These are phyloP conservation scores for cattle (Bos taurus) DNA, from an alignment of 2,113 vertebrate genomes.

Conservation along the genomic window DNA sequence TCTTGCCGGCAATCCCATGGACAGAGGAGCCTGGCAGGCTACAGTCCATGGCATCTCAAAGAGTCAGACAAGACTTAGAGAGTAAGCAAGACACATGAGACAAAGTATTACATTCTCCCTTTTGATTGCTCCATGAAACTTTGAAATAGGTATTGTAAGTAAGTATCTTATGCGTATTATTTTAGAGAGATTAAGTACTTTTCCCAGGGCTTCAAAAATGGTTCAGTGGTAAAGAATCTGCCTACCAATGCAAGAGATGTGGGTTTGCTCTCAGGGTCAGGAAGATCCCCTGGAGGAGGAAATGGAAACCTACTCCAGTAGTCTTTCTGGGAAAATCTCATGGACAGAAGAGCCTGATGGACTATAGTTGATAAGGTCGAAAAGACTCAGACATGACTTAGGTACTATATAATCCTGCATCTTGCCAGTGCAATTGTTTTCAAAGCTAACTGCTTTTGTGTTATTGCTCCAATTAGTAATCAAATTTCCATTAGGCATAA, in stretches of 20 bases:
- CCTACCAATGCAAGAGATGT: neutral
- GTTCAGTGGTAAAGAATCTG: neutral
- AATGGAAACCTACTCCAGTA: neutral
- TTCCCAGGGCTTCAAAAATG: neutral
- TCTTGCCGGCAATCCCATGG: neutral
- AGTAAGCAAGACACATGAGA: accelerated
- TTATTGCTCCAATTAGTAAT: neutral
- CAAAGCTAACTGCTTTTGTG: neutral
- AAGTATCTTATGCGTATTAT: neutral
- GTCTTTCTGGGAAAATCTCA: neutral
- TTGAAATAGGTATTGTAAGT: neutral
- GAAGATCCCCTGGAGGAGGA: neutral
- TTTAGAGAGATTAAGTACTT: neutral
- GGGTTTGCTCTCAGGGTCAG: neutral
- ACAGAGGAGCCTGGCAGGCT: neutral
- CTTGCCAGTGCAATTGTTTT: neutral
- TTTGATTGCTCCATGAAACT: neutral
- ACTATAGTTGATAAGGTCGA: neutral
- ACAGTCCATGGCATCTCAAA: neutral
- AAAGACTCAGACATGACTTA: neutral
- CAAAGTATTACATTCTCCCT: neutral
- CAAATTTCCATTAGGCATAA: neutral
- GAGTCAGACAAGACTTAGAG: neutral
- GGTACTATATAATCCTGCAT: neutral
- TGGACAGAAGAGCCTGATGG: neutral